These are phyloP conservation scores for Ciconia boyciana DNA, from an alignment of 2,113 vertebrate species.

Conservation along the genomic window DNA sequence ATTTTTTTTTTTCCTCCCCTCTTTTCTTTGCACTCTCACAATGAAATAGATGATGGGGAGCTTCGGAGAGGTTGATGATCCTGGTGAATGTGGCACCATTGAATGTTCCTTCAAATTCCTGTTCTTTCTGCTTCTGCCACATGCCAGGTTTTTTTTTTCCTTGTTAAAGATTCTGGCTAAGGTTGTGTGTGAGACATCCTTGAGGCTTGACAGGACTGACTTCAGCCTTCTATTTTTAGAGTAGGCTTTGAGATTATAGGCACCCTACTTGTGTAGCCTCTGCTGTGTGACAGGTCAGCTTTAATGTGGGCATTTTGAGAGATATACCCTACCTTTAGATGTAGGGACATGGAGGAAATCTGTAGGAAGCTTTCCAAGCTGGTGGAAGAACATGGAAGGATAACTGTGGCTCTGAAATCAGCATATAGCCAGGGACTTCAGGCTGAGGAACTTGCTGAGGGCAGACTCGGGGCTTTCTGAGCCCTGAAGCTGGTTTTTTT, in stretches of 20 bases:
- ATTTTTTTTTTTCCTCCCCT: rapidly evolving
- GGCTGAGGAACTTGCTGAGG: background rate
- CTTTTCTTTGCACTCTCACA: background rate
- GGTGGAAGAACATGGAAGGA: background rate
- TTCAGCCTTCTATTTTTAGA: background rate
- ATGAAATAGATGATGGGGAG: background rate
- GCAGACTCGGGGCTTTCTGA: background rate
- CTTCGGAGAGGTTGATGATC: background rate
- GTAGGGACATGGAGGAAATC: background rate
- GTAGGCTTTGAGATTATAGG: background rate
- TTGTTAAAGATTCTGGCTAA: background rate
- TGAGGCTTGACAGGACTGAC: background rate
- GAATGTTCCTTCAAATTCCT: background rate
- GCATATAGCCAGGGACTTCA: background rate
- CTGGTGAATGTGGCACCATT: rapidly evolving
- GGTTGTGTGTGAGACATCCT: background rate
- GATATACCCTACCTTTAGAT: background rate
- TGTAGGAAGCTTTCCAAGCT: background rate
- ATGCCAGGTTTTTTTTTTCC: too few relatives aligned
- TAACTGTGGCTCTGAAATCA: background rate
- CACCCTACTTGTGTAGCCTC: background rate
- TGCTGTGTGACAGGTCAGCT: background rate
- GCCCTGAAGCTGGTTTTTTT: background rate
- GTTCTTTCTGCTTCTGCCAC: background rate
- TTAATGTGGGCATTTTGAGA: background rate